Evolutionary conservation across 2,888 invertebrate genomes (phyloP), one percentile per base, ranked within the genome.

Genomic region (Entomobrya multifasciata): DNA sequence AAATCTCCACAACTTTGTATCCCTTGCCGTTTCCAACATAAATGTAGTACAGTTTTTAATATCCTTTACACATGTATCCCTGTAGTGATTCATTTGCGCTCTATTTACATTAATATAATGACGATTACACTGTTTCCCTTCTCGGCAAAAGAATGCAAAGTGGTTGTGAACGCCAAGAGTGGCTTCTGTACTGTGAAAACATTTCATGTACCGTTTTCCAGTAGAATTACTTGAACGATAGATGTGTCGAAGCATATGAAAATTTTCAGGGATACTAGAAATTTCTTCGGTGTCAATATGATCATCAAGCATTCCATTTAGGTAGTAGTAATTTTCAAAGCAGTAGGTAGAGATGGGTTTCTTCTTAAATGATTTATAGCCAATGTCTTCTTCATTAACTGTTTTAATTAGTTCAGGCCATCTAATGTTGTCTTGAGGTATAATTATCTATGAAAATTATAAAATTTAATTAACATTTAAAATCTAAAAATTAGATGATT

Each of bases 41-140:
- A 90, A 92, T 60, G 91, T 88, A 78, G 92, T 92, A 13, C 91
- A 90, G 74, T 92, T 92, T 85, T 92, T 92, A 67, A 92, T 89
- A 1, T 91, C 91, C 15, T 87, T 90, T 0, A 92, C 92, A 87
- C 93, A 93, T 86, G 92, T 92, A 13, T 90, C 91, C 22, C 93
- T 92, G 90, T 93, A 93, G 88, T 93, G 93, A 86, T 94, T 92
- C 90, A 94, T 92, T 25, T 93, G 92, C 0, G 93, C 93, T 27
- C 92, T 87, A 1, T 91, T 88, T 4, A 92, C 91, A 30, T 91
- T 90, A 6, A 93, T 90, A 65, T 92, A 91, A 86, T 91, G 92
- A 1, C 92, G 91, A 11, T 91, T 91, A 83, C 92, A 92, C 22
- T 77, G 77, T n/a, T 89, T 89, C n/a, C 91, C 91, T 17, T 60